Conservation (phyloP, 2,113 vertebrate species). For the Coreoperca whiteheadi region DNA sequence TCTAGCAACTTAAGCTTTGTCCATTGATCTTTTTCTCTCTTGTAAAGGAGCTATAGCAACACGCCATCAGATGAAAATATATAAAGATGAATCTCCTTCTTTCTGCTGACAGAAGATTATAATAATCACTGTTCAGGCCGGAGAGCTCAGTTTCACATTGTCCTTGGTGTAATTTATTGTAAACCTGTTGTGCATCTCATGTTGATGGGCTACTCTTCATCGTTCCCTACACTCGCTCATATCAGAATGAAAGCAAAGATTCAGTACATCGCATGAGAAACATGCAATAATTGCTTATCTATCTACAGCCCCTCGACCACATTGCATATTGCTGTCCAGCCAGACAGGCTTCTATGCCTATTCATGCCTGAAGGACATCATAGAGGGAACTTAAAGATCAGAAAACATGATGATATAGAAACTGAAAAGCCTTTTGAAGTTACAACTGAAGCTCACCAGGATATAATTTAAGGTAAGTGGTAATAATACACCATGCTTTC, state of each 20-base stretch:
- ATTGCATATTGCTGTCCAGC: slow-evolving; percentile 53
- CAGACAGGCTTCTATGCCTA: slow-evolving; percentile 40
- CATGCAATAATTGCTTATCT: neutral
- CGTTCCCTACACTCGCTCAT: neutral
- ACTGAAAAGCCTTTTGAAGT: slow-evolving; percentile 61
- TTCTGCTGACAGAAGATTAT: neutral
- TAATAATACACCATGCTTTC: slow-evolving; percentile 49
- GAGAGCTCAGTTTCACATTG: slow-evolving; percentile 36
- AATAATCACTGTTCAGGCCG: neutral
- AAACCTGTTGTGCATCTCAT: slow-evolving; percentile 30
- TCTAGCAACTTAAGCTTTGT: slow-evolving; percentile 3
- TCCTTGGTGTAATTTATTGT: slow-evolving; percentile 24
- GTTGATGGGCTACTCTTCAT: slow-evolving; percentile 1
- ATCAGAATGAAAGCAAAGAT: slow-evolving; percentile 29
- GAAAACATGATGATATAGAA: slow-evolving; percentile 42
- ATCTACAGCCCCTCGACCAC: slow-evolving; percentile 24
- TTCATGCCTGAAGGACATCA: slow-evolving; percentile 38
- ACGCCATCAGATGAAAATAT: slow-evolving; percentile 15
- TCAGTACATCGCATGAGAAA: slow-evolving; percentile 7
- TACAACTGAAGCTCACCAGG: slow-evolving; percentile 33
- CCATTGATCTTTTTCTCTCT: slow-evolving; percentile 15
- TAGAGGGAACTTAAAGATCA: slow-evolving; percentile 49
- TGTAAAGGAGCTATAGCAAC: slow-evolving; percentile 13
- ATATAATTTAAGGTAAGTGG: slow-evolving; percentile 49
- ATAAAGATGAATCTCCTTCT: slow-evolving; percentile 7